These are phyloP conservation scores for Rhynchotus rufescens DNA, from an alignment of 2,797 vertebrate species.

Conservation along the genomic window DNA sequence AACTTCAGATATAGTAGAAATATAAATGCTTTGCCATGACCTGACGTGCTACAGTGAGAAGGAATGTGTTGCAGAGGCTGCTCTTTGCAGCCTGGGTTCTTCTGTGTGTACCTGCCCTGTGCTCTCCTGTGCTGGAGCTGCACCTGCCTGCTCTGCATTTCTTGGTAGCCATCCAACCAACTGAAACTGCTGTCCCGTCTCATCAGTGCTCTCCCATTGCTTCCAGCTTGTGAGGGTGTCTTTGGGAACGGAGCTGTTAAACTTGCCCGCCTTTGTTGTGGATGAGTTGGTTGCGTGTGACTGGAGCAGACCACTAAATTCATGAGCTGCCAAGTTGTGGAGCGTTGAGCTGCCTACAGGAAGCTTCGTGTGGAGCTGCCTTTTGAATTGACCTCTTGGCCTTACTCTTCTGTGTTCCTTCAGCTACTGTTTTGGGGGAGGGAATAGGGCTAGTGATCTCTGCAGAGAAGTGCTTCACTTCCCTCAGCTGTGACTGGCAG, in stretches of 20 bases:
- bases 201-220: not conserved
- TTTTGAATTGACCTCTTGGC: not conserved
- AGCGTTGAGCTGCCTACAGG: not conserved
- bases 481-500: not conserved
- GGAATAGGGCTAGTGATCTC: not conserved
- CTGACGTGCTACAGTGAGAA: too few relatives aligned
- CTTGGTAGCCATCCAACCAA: not conserved
- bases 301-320: not conserved
- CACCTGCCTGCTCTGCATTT: not conserved
- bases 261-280: not conserved
- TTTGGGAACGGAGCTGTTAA: not conserved
- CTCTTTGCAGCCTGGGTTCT: not conserved
- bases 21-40: not conserved
- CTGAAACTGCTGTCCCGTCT: not conserved
- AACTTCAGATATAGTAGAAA: not conserved
- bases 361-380: not conserved
- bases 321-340: not conserved
- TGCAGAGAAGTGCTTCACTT: not conserved
- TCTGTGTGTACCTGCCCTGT: not conserved
- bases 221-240: not conserved
- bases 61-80: not conserved
- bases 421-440: not conserved
- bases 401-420: not conserved
- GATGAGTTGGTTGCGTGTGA: not conserved
- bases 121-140: not conserved